Percentiles rank a stretch among this genome's conserved stretches.
phyloP scores from a whole-genome alignment of 92 coral and sea anemone genomes.

The Porites evermanni region DNA sequence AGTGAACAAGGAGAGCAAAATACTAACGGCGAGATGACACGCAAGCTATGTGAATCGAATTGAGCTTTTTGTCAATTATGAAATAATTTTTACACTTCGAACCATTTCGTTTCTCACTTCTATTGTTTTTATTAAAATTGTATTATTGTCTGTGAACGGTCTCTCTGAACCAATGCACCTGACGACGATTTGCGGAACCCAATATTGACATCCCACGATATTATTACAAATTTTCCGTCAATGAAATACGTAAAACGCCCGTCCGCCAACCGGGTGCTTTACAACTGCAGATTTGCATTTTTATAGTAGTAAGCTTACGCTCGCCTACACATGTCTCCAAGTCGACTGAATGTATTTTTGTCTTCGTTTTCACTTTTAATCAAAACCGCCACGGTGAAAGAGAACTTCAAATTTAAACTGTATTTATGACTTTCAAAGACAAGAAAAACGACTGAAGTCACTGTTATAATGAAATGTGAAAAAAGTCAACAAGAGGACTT shows the following conservation, averaged over 20 bases:
- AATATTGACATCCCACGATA: slow-evolving; percentile 6
- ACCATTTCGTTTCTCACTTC: neutral
- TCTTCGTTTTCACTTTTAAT: neutral
- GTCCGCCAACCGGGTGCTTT: no score
- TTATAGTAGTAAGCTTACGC: no score
- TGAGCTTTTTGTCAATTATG: no score
- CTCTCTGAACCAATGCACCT: no score
- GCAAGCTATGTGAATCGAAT: neutral
- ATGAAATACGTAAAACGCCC: slow-evolving; percentile 19
- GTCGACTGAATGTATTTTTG: neutral
- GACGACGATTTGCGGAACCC: neutral
- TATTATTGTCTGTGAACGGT: neutral
- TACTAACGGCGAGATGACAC: neutral
- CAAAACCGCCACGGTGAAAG: neutral
- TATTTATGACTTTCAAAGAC: neutral
- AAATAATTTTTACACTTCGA: no score
- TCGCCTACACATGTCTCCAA: slow-evolving; percentile 7
- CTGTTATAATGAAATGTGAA: no score
- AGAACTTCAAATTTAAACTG: neutral
- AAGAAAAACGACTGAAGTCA: neutral
- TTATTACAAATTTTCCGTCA: slow-evolving; percentile 10
- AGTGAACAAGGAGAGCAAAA: neutral
- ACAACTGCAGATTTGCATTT: neutral
- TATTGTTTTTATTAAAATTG: neutral
- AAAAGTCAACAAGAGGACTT: no score